A percentile compares a stretch with the other conserved stretches of the same genome.
These are phyloP conservation scores for Omphaloscelis lunosa DNA, from an alignment of 2,888 invertebrate species.

Conservation along the genomic window DNA sequence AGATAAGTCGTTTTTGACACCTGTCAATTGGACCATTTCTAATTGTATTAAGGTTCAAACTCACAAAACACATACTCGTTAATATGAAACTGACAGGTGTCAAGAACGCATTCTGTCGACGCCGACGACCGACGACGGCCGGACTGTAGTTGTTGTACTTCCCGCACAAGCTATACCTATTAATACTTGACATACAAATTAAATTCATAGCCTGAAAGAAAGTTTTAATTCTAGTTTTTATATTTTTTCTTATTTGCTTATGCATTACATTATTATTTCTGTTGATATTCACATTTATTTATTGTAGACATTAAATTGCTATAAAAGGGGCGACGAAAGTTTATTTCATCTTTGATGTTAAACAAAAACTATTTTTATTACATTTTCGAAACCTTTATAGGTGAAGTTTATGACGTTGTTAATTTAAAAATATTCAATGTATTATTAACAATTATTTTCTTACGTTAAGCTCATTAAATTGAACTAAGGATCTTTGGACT, in stretches of 20 bases:
- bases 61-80: no score
- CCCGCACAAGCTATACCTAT: no score
- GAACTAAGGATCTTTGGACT: neutral
- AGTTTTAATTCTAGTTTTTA: neutral
- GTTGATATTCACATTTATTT: constrained; percentile 75
- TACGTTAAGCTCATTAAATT: neutral
- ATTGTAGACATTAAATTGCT: constrained; percentile 75
- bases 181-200: neutral
- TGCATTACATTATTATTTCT: constrained; percentile 74
- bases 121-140: no score
- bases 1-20: no score
- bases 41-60: no score
- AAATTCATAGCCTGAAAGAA: neutral
- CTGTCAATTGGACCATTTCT: no score
- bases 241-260: constrained; percentile 72
- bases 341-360: constrained; percentile 72
- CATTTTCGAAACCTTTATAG: constrained; percentile 75
- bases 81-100: no score
- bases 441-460: constrained; percentile 57
- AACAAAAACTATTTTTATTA: constrained; percentile 73
- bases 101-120: no score
- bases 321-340: constrained; percentile 71
- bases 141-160: no score
- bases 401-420: constrained; percentile 72
- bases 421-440: constrained; percentile 67